Evolutionary conservation across 2,797 vertebrate species (phyloP), one percentile per base, ranked within the genome.

Genomic region (Astyanax mexicanus): DNA sequence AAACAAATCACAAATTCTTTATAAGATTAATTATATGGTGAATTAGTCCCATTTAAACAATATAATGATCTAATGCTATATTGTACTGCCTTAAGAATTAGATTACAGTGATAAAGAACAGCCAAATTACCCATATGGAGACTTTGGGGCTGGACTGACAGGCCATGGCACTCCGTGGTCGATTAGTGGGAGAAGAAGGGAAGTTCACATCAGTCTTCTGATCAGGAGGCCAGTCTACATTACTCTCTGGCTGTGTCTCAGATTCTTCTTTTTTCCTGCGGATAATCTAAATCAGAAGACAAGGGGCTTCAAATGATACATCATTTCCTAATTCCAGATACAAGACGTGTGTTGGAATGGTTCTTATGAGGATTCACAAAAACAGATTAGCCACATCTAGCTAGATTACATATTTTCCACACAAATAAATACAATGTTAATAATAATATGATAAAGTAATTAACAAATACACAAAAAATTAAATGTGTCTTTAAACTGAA

Each of bases 271-370:
- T 95, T 80, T 92, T 97, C 82, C 90, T 92, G 68, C 62, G 87
- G 70, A 98, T 94, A 67, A 99, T 96, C 97, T 98, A 82, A 52
- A 61, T 10, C 40, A 21, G 47, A 54, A 55, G 7, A 32, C n/a
- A 19, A 13, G 10, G 5, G 10, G 4, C 27, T 17, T 42, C 17
- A 57, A 57, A 57, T 29, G 1, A 42, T 17, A 1, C 32, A 37
- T 19, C 21, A 0, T 3, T 1, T 62, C 38, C 3, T 40, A 13
- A 40, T 12, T 9, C 7, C 32, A 61, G 3, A 38, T 9, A 21
- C 17, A 19, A n/a, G 37, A 10, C 15, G 37, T n/a, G 32, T 57
- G 23, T 12, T 3, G 5, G 32, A 55, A 29, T 55, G 54, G 2
- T 29, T 29, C 23, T 27, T 27, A 0, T 32, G 17, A 55, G 21